A percentile compares a stretch with the other conserved stretches of the same genome.
Conservation (phyloP, 1,140 invertebrate species). For the Aphaenogaster ashmeadi region DNA sequence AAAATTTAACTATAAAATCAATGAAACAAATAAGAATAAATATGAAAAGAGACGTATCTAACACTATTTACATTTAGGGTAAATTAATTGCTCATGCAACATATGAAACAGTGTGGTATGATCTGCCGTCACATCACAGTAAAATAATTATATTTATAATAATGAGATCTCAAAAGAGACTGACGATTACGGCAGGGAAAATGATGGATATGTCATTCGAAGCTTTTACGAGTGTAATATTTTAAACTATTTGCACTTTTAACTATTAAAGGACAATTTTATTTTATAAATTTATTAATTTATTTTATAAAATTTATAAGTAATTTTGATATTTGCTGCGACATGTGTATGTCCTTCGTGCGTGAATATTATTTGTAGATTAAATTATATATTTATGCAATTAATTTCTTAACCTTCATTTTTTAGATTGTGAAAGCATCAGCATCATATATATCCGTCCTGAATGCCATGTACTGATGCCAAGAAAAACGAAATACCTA, state of each 20-base stretch:
- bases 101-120: slow-evolving; percentile 22
- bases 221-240: slow-evolving; percentile 22
- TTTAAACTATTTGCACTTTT: background rate
- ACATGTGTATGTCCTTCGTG: background rate
- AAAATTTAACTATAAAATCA: background rate
- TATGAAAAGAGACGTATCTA: background rate
- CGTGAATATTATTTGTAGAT: background rate
- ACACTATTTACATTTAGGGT: background rate
- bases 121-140: background rate
- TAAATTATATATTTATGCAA: background rate
- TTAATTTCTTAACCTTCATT: background rate
- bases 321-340: background rate
- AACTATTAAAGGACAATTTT: background rate
- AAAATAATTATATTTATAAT: slow-evolving; percentile 23
- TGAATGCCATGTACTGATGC: slow-evolving; percentile 49
- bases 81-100: slow-evolving; percentile 17
- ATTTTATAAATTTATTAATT: background rate
- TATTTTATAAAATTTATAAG: background rate
- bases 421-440: slow-evolving; percentile 47
- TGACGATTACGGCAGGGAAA: slow-evolving; percentile 25
- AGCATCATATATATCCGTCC: slow-evolving; percentile 50
- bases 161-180: slow-evolving; percentile 26
- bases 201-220: slow-evolving; percentile 38
- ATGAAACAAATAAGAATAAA: background rate
- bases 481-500: background rate